A percentile compares a stretch with the other conserved stretches of the same genome.
phyloP scores from a whole-genome alignment of 2,113 vertebrate genomes.

The Psilopsiagon aymara region DNA sequence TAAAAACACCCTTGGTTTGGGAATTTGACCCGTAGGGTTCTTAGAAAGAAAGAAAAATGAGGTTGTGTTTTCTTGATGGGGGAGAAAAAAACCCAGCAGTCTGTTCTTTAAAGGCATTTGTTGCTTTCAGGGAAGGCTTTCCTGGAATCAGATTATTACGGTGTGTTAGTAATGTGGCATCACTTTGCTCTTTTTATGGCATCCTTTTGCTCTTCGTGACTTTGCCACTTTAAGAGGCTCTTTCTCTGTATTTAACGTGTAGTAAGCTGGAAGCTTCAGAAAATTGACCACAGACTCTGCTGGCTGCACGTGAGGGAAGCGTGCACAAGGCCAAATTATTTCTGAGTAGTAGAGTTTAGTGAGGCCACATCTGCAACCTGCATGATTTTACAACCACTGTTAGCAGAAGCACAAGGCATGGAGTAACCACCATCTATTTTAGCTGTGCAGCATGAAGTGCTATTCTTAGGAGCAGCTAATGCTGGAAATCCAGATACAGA shows the following conservation, averaged over 20 bases:
- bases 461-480: background rate
- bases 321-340: background rate
- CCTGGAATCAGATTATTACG: background rate
- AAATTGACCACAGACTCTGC: background rate
- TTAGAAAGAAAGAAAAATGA: background rate
- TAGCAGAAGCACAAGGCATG: background rate
- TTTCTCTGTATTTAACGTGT: background rate
- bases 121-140: background rate
- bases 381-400: background rate
- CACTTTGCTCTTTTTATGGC: background rate
- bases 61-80: background rate
- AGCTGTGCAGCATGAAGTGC: background rate
- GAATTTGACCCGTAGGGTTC: background rate
- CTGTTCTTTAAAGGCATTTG: background rate
- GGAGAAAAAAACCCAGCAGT: background rate
- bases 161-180: background rate
- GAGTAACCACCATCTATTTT: background rate
- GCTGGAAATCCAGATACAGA: background rate
- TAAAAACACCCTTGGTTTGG: background rate
- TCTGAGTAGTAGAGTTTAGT: background rate
- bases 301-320: background rate
- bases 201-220: background rate
- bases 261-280: background rate
- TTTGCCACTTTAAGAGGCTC: background rate
- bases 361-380: conserved; percentile 36